A percentile compares a stretch with the other conserved stretches of the same genome.
Evolutionary conservation across 2,113 vertebrate species (phyloP).

Genomic region (Seriola dumerili): DNA sequence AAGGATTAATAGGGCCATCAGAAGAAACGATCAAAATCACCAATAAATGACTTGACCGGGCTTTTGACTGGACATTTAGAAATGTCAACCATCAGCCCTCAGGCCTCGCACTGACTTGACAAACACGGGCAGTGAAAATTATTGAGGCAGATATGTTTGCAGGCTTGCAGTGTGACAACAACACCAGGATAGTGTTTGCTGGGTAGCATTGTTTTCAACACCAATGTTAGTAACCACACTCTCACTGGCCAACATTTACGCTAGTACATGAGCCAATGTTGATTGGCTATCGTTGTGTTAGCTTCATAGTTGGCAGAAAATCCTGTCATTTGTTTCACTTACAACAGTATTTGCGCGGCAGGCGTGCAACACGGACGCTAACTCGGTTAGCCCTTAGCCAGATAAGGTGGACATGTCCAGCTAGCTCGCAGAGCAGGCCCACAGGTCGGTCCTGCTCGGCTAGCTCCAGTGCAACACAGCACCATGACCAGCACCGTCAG

Average conservation of each 20-base stretch:
- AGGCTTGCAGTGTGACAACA: background rate
- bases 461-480: conserved; percentile 52
- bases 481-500: conserved; percentile 51
- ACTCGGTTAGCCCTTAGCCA: background rate
- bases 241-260: conserved; percentile 23
- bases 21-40: background rate
- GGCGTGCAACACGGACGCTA: background rate
- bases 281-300: conserved; percentile 4
- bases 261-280: background rate
- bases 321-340: background rate
- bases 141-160: background rate
- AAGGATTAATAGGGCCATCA: background rate
- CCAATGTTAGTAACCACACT: conserved; percentile 14
- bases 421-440: conserved; percentile 53
- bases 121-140: background rate
- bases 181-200: background rate
- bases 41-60: background rate
- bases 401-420: conserved; percentile 24
- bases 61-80: background rate
- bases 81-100: no score
- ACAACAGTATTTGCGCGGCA: background rate
- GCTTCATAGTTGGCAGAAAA: conserved; percentile 8
- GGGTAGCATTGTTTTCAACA: conserved; percentile 15
- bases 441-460: conserved; percentile 37
- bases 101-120: background rate